Conservation (phyloP, 2,113 vertebrate species). For the rat (Rattus norvegicus) region DNA sequence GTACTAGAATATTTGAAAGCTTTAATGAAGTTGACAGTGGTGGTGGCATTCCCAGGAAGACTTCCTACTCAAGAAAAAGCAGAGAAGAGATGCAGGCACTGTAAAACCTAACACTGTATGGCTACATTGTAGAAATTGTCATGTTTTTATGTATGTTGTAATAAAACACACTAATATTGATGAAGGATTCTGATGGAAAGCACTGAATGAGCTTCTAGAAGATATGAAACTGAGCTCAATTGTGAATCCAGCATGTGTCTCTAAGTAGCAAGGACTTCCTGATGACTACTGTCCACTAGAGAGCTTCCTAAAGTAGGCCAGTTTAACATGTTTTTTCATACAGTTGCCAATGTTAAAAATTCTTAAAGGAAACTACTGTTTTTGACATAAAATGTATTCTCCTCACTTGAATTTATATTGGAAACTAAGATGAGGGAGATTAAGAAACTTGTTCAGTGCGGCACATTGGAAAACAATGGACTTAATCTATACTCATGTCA, state of each 20-base stretch:
- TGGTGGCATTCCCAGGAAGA: conserved; percentile 91
- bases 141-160: conserved; percentile 91
- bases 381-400: not conserved
- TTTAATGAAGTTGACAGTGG: conserved; percentile 92
- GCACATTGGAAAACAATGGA: not conserved
- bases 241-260: conserved; percentile 86
- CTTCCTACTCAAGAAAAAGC: conserved; percentile 90
- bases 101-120: conserved; percentile 73
- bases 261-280: conserved; percentile 85
- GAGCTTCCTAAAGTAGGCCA: conserved; percentile 92
- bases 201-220: conserved; percentile 86
- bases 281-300: conserved; percentile 88
- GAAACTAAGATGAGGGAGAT: not conserved
- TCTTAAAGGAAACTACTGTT: conserved; percentile 93
- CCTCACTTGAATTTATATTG: not conserved
- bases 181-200: conserved; percentile 84
- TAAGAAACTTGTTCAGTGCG: not conserved
- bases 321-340: conserved; percentile 94
- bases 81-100: conserved; percentile 89
- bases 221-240: conserved; percentile 85
- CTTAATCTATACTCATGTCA: not conserved
- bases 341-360: conserved; percentile 94
- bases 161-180: conserved; percentile 88
- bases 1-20: conserved; percentile 89
- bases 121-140: conserved; percentile 92